These are phyloP conservation scores for Parnassius orleans DNA, from an alignment of 2,888 invertebrate species.

Conservation along the genomic window DNA sequence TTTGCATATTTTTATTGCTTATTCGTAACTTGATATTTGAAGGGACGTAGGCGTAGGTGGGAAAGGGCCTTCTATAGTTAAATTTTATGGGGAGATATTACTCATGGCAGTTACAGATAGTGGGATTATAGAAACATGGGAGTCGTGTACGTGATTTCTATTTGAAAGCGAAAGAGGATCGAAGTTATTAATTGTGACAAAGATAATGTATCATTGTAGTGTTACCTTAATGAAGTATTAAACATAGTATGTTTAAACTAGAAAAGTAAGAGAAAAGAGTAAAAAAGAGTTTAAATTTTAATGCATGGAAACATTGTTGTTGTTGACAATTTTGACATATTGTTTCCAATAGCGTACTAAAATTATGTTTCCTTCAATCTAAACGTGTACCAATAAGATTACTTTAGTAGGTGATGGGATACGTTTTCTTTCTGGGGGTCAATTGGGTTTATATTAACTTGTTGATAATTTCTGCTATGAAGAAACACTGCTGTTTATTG, in stretches of 20 bases:
- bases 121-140: conserved; percentile 24
- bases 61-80: conserved; percentile 18
- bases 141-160: conserved; percentile 26
- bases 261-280: no score
- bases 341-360: no score
- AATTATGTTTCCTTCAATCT: no score
- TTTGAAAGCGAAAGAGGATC: conserved; percentile 7
- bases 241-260: background rate
- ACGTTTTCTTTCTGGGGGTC: no score
- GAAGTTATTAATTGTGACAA: conserved; percentile 9
- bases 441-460: no score
- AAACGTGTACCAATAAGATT: no score
- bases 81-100: conserved; percentile 25
- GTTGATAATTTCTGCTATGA: no score
- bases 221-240: background rate
- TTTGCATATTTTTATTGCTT: conserved; percentile 31
- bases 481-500: no score
- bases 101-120: conserved; percentile 25
- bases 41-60: conserved; percentile 21
- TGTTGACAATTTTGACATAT: no score
- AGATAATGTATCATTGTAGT: background rate
- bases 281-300: no score
- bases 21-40: conserved; percentile 31
- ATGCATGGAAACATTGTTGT: no score
- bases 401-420: no score